Conservation (phyloP, 2,113 vertebrate genomes). For the Cryptomyrus ogoouensis region DNA sequence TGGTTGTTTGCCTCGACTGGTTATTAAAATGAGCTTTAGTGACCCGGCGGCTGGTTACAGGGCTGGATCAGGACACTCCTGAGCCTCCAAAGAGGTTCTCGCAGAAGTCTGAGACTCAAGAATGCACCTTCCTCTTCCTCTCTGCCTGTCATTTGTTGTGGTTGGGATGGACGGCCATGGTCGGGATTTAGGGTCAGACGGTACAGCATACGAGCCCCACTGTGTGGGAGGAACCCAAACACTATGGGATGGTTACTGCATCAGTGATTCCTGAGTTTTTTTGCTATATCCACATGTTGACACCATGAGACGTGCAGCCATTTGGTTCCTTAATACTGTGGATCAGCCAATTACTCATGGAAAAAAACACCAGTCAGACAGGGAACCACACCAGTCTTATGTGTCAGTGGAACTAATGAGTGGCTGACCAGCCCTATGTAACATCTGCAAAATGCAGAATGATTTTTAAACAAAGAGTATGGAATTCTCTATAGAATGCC, state of each 20-base stretch:
- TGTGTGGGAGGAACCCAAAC: conserved; percentile 12
- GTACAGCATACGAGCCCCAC: background rate
- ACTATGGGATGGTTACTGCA: conserved; percentile 22
- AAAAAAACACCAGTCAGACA: background rate
- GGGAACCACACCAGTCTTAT: background rate
- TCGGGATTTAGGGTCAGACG: background rate
- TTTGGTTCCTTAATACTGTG: background rate
- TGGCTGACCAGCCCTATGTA: background rate
- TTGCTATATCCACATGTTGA: conserved; percentile 30
- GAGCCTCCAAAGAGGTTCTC: background rate
- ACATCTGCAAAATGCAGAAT: background rate
- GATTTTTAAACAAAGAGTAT: background rate
- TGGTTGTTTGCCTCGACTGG: background rate
- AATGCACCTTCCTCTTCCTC: background rate
- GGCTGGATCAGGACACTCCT: background rate
- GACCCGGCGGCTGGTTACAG: background rate
- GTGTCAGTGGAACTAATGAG: background rate
- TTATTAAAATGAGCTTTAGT: background rate
- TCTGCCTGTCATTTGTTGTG: background rate
- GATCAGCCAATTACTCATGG: background rate
- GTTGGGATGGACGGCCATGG: background rate
- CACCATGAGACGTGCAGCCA: background rate
- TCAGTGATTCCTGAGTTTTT: conserved; percentile 19
- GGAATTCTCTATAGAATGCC: background rate
- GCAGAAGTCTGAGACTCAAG: background rate